Conservation (phyloP, 2,888 invertebrate species). For the Ectobius pallidus region DNA sequence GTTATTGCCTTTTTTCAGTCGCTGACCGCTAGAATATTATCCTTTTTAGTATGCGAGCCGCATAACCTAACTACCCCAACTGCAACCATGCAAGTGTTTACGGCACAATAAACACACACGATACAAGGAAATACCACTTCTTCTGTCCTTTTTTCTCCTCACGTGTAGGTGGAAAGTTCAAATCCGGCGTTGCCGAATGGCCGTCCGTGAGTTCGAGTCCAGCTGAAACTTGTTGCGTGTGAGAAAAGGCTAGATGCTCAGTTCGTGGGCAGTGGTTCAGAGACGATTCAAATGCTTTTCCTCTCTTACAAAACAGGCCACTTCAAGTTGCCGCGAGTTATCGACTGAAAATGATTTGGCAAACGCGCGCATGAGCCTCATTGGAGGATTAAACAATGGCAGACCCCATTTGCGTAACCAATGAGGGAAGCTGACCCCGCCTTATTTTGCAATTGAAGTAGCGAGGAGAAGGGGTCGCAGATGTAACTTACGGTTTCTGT, state of each 20-base stretch:
- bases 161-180: background rate
- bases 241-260: background rate
- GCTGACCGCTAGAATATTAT: background rate
- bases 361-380: conserved; percentile 27
- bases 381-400: conserved; percentile 6
- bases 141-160: background rate
- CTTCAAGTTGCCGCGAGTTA: conserved; percentile 22
- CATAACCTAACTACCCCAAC: background rate
- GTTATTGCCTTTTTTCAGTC: background rate
- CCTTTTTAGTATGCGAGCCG: background rate
- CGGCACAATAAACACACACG: conserved; percentile 25
- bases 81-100: background rate
- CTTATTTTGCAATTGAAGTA: conserved; percentile 5
- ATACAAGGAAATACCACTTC: background rate
- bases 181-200: conserved; percentile 8
- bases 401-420: conserved; percentile 23
- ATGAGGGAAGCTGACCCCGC: conserved; percentile 16
- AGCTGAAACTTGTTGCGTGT: conserved; percentile 25
- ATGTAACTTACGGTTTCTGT: background rate
- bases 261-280: background rate
- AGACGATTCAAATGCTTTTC: background rate
- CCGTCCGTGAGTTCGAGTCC: background rate
- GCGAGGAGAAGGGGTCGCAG: background rate
- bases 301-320: background rate
- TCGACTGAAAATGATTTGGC: conserved; percentile 27